Evolutionary conservation across 2,797 vertebrate genomes (phyloP), one percentile per base, ranked within the genome.

Genomic region (Vultur gryphus): DNA sequence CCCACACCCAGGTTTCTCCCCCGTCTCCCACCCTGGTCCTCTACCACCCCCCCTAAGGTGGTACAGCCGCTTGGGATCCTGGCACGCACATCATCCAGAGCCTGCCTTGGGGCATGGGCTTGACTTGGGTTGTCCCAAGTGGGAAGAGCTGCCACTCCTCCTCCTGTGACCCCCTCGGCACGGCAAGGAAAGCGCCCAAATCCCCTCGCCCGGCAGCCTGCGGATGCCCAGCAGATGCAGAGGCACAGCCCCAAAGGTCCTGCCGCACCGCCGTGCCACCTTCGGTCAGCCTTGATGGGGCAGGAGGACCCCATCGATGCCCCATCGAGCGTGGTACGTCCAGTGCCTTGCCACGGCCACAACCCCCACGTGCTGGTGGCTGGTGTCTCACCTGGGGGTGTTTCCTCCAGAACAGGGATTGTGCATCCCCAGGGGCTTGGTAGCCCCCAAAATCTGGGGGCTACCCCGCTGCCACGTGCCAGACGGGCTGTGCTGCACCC

Each of bases 301-400:
- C 67, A 57, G 57, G 21, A 71, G 51, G 19, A 71, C 29, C 43
- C 7, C 41, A 9, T 25, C 5, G 8, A 8, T 41, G 24, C 16
- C 55, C n/a, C 51, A 9, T 5, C 0, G 10, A 37, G 9, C 0
- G 1, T 23, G 46, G 46, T 28, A 37, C 10, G 0, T 19, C 37
- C 71, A 37, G 21, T 14, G 35, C 35, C 44, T 76, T 29, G 62
- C 61, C 9, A 6, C 2, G 17, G 35, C 71, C 55, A 5, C 23
- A 24, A 4, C 37, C 5, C 4, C 16, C 6, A 7, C 5, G 2
- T 8, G 21, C 39, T 44, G 21, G 48, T 21, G 48, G 39, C 49
- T 23, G 67, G 14, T 33, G 33, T 26, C 21, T 52, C 39, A 37
- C 29, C n/a, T 28, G 23, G 12, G 33, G 33, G 3, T 11, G 13